phyloP scores from a whole-genome alignment of 1,140 invertebrate species.

The Chionoecetes opilio region DNA sequence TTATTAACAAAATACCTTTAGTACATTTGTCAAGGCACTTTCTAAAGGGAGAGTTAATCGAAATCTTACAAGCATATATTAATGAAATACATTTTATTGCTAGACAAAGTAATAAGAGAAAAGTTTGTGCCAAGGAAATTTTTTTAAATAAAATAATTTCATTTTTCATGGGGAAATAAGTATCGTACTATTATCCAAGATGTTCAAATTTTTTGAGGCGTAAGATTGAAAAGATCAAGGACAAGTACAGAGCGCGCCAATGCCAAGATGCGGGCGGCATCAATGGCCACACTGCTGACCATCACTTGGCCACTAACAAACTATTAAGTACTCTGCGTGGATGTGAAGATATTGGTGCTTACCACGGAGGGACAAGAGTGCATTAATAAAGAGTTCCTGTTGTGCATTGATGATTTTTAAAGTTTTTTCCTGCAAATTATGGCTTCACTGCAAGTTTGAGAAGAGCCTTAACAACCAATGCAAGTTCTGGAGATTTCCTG shows the following conservation, averaged over 20 bases:
- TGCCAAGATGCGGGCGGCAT: not conserved
- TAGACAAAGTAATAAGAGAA: not conserved
- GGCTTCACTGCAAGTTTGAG: not conserved
- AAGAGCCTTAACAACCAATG: not conserved
- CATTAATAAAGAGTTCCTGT: not conserved
- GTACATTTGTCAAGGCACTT: conserved; percentile 28
- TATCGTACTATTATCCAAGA: not conserved
- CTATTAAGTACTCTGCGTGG: conserved; percentile 28
- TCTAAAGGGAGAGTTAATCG: conserved; percentile 1
- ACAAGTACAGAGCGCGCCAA: not conserved
- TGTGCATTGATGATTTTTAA: not conserved
- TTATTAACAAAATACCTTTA: conserved; percentile 32
- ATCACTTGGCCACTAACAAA: not conserved
- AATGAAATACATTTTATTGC: not conserved
- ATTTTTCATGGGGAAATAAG: not conserved
- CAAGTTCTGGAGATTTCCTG: not conserved
- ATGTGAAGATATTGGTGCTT: conserved; percentile 1
- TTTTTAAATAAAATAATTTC: not conserved
- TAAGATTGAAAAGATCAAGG: not conserved
- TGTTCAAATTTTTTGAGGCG: not conserved
- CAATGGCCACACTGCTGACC: not conserved
- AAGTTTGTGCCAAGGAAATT: not conserved
- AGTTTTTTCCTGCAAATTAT: not conserved
- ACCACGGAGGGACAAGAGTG: conserved; percentile 24
- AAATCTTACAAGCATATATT: conserved; percentile 6